phyloP scores from a whole-genome alignment of 2,797 vertebrate genomes.

The Carcharodon carcharias region DNA sequence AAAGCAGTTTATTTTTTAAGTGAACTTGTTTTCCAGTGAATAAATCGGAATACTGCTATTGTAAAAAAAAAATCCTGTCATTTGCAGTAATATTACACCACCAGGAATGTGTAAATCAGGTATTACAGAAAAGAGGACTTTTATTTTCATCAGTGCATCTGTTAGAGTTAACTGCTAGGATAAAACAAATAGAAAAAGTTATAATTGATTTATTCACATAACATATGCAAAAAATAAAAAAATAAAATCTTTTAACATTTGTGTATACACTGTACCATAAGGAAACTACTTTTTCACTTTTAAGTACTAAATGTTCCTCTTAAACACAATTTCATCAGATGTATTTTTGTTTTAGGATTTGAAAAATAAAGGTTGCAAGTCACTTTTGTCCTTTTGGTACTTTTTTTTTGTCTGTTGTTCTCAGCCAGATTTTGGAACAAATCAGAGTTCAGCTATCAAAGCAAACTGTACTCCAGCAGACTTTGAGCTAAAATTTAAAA shows the following conservation, averaged over 20 bases:
- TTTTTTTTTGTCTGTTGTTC: not conserved
- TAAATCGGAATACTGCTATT: conserved; percentile 30
- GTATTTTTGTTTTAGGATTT: conserved; percentile 20
- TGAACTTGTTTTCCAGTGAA: conserved; percentile 32
- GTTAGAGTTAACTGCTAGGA: conserved; percentile 30
- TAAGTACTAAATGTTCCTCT: conserved; percentile 26
- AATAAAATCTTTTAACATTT: conserved; percentile 38
- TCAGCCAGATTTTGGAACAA: not conserved
- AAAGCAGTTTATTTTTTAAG: conserved; percentile 33
- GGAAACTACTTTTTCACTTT: conserved; percentile 24
- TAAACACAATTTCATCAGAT: conserved; percentile 2
- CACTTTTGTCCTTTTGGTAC: not conserved
- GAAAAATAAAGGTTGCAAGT: conserved; percentile 32
- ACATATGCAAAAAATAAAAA: conserved; percentile 38
- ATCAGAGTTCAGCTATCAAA: not conserved
- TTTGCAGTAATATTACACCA: conserved; percentile 21
- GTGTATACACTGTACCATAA: conserved; percentile 35
- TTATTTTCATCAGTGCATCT: conserved; percentile 29
- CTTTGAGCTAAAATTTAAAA: conserved; percentile 5
- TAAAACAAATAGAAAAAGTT: conserved; percentile 34
- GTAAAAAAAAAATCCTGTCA: conserved; percentile 22
- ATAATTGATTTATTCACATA: conserved; percentile 37
- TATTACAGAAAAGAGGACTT: conserved; percentile 25
- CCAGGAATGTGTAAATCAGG: conserved; percentile 25
- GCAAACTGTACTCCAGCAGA: not conserved